Evolutionary conservation across 2,113 vertebrate species (phyloP).

Genomic region (Anas platyrhynchos): DNA sequence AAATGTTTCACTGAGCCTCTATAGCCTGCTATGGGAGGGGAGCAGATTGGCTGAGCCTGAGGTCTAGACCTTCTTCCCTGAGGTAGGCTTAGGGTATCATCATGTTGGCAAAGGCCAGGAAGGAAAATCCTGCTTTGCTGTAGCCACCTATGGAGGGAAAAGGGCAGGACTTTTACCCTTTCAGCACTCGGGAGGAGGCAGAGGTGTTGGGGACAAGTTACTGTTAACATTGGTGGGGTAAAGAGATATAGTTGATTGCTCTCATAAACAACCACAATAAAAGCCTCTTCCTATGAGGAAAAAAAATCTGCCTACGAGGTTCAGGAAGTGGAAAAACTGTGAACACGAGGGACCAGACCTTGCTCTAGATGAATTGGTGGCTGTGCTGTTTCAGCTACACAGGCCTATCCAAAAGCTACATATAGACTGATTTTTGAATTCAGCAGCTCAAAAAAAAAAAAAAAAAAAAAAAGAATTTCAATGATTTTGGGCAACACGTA

Average conservation of each 20-base stretch:
- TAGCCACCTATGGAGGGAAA: not conserved
- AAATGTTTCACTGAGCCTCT: not conserved
- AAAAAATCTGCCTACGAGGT: not conserved
- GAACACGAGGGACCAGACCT: not conserved
- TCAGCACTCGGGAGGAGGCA: not conserved
- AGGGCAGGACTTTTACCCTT: not conserved
- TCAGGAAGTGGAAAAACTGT: not conserved
- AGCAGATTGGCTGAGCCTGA: rapidly evolving
- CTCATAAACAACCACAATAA: not conserved
- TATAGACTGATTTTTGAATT: rapidly evolving
- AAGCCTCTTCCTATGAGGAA: not conserved
- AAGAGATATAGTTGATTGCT: not conserved
- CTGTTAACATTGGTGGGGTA: not conserved
- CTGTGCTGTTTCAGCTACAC: not conserved
- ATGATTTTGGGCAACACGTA: not conserved
- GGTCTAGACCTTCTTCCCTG: not conserved
- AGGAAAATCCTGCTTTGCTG: not conserved
- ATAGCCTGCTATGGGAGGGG: not conserved
- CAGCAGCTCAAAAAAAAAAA: not conserved
- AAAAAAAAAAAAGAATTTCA: not conserved
- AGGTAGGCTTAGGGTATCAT: not conserved
- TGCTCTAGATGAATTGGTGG: not conserved
- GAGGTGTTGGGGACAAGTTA: not conserved
- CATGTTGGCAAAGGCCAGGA: not conserved
- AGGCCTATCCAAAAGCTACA: rapidly evolving